Conservation (phyloP, 2,888 invertebrate genomes). For the Andrena haemorrhoa region DNA sequence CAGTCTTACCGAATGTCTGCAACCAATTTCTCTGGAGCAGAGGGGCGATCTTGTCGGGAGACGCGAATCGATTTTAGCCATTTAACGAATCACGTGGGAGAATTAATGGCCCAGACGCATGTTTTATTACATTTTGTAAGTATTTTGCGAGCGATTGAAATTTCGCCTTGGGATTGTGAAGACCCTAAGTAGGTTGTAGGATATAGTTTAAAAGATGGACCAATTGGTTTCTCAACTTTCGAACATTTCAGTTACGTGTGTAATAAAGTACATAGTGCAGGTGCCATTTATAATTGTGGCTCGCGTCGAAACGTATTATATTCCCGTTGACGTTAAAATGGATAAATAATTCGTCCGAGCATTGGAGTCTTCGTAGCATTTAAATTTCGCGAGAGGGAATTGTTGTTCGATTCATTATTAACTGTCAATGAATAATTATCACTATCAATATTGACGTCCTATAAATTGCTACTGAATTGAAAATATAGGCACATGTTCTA, state of each 20-base stretch:
- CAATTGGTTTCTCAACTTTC: background rate
- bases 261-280: background rate
- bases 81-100: background rate
- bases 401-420: constrained; percentile 17
- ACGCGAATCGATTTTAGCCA: background rate
- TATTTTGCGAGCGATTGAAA: background rate
- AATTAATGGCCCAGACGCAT: background rate
- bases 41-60: background rate
- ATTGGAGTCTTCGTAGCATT: constrained; percentile 17
- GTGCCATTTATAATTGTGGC: background rate
- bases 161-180: background rate
- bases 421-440: constrained; percentile 15
- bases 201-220: too few species aligned
- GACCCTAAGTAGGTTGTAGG: too few species aligned
- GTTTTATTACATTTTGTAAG: background rate
- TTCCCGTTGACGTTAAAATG: constrained; percentile 5
- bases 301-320: background rate
- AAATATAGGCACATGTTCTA: background rate
- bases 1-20: constrained; percentile 20
- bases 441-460: background rate
- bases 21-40: constrained; percentile 21
- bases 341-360: constrained; percentile 16
- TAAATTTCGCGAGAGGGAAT: constrained; percentile 3
- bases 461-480: background rate
- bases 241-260: background rate